Base-by-base conservation (phyloP, 2,797 vertebrate species). In the Presbytis comata region DNA sequence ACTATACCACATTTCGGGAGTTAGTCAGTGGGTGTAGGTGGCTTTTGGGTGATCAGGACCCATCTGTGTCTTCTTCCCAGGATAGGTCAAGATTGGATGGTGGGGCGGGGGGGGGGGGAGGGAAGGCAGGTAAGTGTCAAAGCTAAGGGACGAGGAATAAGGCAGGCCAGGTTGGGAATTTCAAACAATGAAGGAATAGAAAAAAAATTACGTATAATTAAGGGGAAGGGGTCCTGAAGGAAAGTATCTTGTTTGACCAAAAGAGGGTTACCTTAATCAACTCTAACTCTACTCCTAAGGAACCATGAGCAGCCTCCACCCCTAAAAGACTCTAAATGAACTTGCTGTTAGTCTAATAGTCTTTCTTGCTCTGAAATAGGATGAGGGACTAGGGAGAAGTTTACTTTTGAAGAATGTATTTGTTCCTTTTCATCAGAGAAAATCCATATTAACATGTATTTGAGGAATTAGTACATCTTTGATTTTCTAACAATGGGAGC, bases 401-500 rank as follows among this genome's bases (percentile, higher is more conserved):
- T 94, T 72, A 74, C 3, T 93, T 91, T 26, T 19, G 14, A 57
- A 30, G 74, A 91, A 46, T 13, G 3, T 94, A 39, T 87, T 67
- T 86, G 53, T 75, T 7, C 46, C 21, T 80, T 93, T 93, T 75
- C 89, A 86, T 96, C 89, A 92, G 91, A 96, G 86, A 93, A 64
- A 89, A 89, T 86, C 46, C 89, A 12, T 39, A 39, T 76, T 61
- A 94, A 89, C 82, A 97, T 55, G 57, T 96, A 89, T 86, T 67
- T 80, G 67, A 70, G 76, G 93, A 91, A 96, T 96, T 96, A 93
- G 39, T 39, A 30, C 74, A 39, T 89, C 75, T 96, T 96, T 97
- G 95, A 97, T 80, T 89, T 79, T 46, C 87, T 87, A 46, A 92
- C 57, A 92, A 96, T 81, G 95, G 88, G 74, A 87, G n/a, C 72